Evolutionary conservation across 2,797 vertebrate genomes (phyloP).

Genomic region (Schizothorax lantsangensis): DNA sequence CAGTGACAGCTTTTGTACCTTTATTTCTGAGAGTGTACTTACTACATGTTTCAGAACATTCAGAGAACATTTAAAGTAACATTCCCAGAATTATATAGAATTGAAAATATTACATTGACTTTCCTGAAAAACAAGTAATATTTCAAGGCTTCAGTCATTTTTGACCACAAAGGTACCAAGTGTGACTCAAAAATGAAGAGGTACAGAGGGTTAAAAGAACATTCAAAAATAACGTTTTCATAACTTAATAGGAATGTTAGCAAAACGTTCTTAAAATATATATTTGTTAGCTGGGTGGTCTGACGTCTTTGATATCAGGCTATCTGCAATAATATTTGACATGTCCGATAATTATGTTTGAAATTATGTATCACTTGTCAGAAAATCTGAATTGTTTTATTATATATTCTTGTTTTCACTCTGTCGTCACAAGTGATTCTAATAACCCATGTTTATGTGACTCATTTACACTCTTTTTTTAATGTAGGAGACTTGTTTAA

Average conservation of each 20-base stretch:
- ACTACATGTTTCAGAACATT: not conserved
- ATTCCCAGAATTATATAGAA: not conserved
- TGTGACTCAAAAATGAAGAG: not conserved
- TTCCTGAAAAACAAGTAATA: not conserved
- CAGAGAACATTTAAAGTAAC: not conserved
- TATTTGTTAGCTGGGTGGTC: not conserved
- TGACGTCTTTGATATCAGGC: not conserved
- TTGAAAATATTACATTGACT: too few relatives aligned
- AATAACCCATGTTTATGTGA: slow-evolving; percentile 25
- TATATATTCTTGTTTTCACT: slow-evolving; percentile 30
- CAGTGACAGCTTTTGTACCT: too few relatives aligned
- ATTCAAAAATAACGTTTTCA: not conserved
- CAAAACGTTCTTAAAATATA: not conserved
- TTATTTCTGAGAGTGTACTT: too few relatives aligned
- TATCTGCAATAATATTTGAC: slow-evolving; percentile 17
- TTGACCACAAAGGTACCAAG: not conserved
- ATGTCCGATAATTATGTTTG: not conserved
- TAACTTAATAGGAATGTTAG: not conserved
- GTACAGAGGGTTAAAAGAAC: not conserved
- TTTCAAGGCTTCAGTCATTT: not conserved
- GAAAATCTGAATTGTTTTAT: slow-evolving; percentile 18
- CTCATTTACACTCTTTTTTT: slow-evolving; percentile 37
- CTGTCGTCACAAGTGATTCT: slow-evolving; percentile 15
- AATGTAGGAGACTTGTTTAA: slow-evolving; percentile 24
- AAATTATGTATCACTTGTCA: slow-evolving; percentile 27